phyloP scores from a whole-genome alignment of 2,888 invertebrate genomes.

The Fissipunctia ypsillon region DNA sequence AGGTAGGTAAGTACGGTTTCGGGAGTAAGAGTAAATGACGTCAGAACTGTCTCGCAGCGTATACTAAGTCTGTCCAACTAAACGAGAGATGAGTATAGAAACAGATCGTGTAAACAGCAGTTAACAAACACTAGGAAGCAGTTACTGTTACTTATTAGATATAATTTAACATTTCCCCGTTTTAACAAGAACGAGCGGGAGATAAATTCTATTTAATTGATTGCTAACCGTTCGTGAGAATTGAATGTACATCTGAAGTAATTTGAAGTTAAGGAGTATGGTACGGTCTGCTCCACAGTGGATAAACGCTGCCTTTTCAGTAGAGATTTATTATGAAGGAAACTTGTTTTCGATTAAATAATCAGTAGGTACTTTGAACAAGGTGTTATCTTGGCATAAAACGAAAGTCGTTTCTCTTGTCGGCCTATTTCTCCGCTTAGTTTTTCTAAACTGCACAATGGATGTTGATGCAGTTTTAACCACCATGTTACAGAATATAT shows the following conservation, averaged over 20 bases:
- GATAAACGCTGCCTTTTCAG: no score
- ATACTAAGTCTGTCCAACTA: constrained; percentile 37
- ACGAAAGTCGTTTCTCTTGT: no score
- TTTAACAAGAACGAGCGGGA: constrained; percentile 42
- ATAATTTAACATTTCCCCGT: constrained; percentile 49
- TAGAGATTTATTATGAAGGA: neutral
- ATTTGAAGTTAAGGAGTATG: constrained; percentile 14
- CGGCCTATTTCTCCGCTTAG: no score
- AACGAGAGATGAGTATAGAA: constrained; percentile 31
- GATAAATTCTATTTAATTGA: constrained; percentile 58
- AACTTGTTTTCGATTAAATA: no score
- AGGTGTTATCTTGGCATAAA: no score
- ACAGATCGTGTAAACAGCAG: constrained; percentile 44
- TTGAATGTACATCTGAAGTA: constrained; percentile 8
- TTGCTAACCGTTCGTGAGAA: constrained; percentile 37
- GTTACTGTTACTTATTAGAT: constrained; percentile 51
- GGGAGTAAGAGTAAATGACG: neutral
- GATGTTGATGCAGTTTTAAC: no score
- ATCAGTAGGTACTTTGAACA: no score
- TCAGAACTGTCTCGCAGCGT: constrained; percentile 27
- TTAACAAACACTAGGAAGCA: constrained; percentile 32
- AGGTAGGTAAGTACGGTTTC: no score
- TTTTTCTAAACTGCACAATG: no score
- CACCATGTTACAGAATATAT: no score
- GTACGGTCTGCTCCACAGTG: no score